phyloP scores from a whole-genome alignment of 1,140 invertebrate species.

The Aphidius ervi region DNA sequence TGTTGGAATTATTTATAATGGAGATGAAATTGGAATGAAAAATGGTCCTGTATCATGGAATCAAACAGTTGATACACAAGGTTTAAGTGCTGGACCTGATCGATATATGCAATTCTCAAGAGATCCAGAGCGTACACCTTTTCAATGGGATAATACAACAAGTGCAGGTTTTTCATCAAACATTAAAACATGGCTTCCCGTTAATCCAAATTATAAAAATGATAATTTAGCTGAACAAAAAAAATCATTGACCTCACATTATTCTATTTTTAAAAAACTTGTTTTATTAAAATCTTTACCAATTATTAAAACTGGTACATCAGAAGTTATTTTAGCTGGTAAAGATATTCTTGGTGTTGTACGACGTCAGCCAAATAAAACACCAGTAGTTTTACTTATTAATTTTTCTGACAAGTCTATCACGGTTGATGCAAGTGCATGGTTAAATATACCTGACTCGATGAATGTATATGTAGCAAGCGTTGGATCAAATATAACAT shows the following conservation, averaged over 20 bases:
- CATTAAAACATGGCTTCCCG: conserved; percentile 61
- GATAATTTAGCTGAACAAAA: conserved; percentile 53
- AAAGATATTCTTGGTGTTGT: conserved; percentile 44
- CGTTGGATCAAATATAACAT: conserved; percentile 2
- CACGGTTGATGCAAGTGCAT: conserved; percentile 68
- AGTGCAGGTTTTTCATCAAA: conserved; percentile 63
- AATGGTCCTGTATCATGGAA: conserved; percentile 58
- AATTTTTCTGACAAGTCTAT: conserved; percentile 54
- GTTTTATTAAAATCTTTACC: conserved; percentile 22
- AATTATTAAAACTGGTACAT: conserved; percentile 34
- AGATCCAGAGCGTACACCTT: conserved; percentile 71
- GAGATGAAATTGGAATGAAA: conserved; percentile 75
- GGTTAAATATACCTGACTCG: conserved; percentile 48
- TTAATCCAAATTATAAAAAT: conserved; percentile 56
- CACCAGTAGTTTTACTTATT: conserved; percentile 29
- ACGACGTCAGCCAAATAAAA: conserved; percentile 20
- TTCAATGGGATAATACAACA: conserved; percentile 66
- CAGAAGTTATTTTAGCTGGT: conserved; percentile 40
- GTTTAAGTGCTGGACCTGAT: conserved; percentile 45
- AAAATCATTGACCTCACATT: conserved; percentile 45
- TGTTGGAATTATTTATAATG: conserved; percentile 67
- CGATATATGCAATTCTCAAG: conserved; percentile 40
- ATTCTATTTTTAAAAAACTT: conserved; percentile 46
- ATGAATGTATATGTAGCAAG: conserved; percentile 14
- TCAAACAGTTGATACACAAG: conserved; percentile 47